Evolutionary conservation across 2,797 vertebrate genomes (phyloP).

Genomic region (Takifugu ocellatus): DNA sequence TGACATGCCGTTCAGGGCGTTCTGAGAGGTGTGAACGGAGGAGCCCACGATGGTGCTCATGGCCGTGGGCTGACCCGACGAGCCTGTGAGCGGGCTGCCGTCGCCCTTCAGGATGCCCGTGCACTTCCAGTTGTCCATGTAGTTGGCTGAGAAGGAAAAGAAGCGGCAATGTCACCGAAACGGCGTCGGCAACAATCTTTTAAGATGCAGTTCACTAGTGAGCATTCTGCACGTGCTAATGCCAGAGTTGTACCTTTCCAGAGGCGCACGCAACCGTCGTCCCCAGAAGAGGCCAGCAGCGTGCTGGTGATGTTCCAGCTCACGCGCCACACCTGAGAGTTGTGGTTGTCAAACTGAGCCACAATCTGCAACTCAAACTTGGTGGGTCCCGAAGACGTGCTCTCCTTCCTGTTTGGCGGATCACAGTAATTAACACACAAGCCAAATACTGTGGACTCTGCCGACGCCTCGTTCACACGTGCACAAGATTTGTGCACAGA

Average conservation of each 20-base stretch:
- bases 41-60: conserved; percentile 83
- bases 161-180: background rate
- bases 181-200: background rate
- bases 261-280: conserved; percentile 94
- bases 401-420: conserved; percentile 81
- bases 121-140: conserved; percentile 99
- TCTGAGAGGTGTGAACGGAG: conserved; percentile 83
- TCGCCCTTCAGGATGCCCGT: conserved; percentile 97
- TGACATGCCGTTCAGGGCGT: conserved; percentile 85
- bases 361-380: conserved; percentile 94
- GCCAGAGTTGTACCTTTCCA: conserved; percentile 86
- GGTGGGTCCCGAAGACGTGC: conserved; percentile 84
- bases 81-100: conserved; percentile 91
- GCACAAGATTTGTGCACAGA: too few species aligned
- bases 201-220: too few species aligned
- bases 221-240: background rate
- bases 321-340: conserved; percentile 97
- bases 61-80: conserved; percentile 83
- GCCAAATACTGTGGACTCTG: background rate
- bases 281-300: conserved; percentile 92
- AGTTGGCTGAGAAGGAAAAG: conserved; percentile 82
- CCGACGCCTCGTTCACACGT: background rate
- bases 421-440: background rate
- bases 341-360: conserved; percentile 97
- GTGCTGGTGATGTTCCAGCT: conserved; percentile 99